Conservation (phyloP, 2,113 vertebrate species). For the Chionodraco myersi region DNA sequence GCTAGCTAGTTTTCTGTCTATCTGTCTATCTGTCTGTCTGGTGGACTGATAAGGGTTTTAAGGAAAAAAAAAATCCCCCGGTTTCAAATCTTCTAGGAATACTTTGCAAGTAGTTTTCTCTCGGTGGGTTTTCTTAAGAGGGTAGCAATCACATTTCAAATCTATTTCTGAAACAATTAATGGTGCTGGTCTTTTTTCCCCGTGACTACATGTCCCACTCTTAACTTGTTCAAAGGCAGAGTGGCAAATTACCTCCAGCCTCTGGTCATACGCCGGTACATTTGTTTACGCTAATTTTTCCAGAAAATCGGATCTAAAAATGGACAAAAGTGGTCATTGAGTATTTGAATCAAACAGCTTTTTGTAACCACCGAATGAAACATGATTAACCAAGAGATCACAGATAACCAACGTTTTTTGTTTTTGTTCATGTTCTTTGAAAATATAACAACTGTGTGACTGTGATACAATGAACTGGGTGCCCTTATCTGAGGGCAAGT, state of each 20-base stretch:
- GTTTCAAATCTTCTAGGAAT: conserved; percentile 65
- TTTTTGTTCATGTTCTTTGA: background rate
- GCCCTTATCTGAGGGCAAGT: background rate
- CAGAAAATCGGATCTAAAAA: conserved; percentile 37
- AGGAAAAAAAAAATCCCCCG: conserved; percentile 34
- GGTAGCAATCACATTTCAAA: conserved; percentile 57
- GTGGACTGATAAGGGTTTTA: conserved; percentile 74
- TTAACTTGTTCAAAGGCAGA: conserved; percentile 21
- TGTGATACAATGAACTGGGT: background rate
- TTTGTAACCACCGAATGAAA: conserved; percentile 16
- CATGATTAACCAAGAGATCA: background rate
- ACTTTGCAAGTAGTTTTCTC: conserved; percentile 47
- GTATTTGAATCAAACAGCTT: conserved; percentile 46
- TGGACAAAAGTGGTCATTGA: conserved; percentile 11
- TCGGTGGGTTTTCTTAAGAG: conserved; percentile 46
- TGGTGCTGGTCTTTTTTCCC: background rate
- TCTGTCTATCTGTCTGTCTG: conserved; percentile 74
- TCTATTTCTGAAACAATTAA: conserved; percentile 48
- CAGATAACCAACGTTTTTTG: background rate
- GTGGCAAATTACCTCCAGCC: conserved; percentile 19
- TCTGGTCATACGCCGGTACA: background rate
- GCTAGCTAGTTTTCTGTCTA: conserved; percentile 72
- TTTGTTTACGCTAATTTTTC: conserved; percentile 22
- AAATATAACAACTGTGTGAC: background rate
- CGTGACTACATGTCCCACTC: conserved; percentile 26